Percentiles rank a stretch among this genome's conserved stretches.
phyloP scores from a whole-genome alignment of 2,113 vertebrate genomes.

The Atrichornis clamosus region DNA sequence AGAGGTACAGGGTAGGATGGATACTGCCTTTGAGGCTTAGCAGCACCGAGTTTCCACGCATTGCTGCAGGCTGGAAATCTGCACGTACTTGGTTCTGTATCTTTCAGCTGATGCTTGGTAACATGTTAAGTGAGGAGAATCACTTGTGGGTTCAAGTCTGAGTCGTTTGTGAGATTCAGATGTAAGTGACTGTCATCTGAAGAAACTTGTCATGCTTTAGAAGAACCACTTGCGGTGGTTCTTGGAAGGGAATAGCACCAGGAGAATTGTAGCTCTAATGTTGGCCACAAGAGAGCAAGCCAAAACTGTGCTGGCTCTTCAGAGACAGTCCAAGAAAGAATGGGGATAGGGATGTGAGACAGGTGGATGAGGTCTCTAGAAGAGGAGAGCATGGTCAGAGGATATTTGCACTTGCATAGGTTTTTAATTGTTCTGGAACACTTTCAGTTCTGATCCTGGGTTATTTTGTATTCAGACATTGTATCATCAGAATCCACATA shows the following conservation, averaged over 20 bases:
- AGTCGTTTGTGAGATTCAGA: not conserved
- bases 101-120: not conserved
- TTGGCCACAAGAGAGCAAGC: slow-evolving; percentile 53
- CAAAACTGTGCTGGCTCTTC: not conserved
- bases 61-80: not conserved
- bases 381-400: not conserved
- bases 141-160: not conserved
- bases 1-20: not conserved
- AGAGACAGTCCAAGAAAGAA: not conserved
- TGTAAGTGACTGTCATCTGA: not conserved
- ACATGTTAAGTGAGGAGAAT: fast-evolving
- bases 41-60: not conserved
- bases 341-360: not conserved
- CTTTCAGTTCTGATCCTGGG: not conserved
- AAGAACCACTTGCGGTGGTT: not conserved
- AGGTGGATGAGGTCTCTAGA: not conserved
- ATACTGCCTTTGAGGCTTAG: not conserved
- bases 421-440: not conserved
- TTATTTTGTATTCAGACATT: not conserved
- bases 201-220: not conserved
- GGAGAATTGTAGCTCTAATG: not conserved
- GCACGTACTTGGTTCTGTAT: fast-evolving
- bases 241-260: not conserved
- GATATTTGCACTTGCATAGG: not conserved
- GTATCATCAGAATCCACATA: fast-evolving